Conservation (phyloP, 2,113 vertebrate species). For the Alouatta palliata region DNA sequence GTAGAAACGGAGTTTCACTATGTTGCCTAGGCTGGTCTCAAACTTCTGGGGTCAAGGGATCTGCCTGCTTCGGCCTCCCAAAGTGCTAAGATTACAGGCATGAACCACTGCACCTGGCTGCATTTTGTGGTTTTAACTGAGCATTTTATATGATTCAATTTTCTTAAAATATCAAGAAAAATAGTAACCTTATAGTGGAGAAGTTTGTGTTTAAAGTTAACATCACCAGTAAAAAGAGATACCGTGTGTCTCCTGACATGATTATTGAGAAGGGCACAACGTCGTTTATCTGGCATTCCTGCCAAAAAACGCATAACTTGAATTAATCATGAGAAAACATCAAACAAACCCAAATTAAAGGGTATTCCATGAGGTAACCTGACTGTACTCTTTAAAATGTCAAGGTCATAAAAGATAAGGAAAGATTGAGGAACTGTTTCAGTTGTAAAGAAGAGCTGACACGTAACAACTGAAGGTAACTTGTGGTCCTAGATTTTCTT, state of each 20-base stretch:
- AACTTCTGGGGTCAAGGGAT: background rate
- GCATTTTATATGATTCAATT: background rate
- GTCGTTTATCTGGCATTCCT: background rate
- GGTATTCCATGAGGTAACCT: background rate
- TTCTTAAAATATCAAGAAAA: background rate
- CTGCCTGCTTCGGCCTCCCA: background rate
- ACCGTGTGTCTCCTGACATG: background rate
- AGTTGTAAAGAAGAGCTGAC: background rate
- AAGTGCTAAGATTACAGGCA: background rate
- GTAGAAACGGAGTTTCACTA: no score
- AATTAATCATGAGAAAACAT: background rate
- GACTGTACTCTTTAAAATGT: background rate
- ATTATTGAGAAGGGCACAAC: background rate
- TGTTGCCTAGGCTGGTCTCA: no score
- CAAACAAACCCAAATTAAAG: background rate
- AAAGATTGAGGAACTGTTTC: background rate
- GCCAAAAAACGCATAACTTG: background rate
- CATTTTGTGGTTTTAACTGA: background rate
- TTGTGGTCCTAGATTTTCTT: background rate
- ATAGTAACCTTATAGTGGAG: background rate
- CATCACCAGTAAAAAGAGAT: background rate
- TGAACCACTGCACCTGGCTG: background rate
- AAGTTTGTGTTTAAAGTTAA: background rate
- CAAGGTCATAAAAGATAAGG: background rate
- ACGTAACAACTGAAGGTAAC: background rate